These are phyloP conservation scores for Drosophila meridionalis DNA, from an alignment of 2,888 invertebrate genomes.

Conservation along the genomic window DNA sequence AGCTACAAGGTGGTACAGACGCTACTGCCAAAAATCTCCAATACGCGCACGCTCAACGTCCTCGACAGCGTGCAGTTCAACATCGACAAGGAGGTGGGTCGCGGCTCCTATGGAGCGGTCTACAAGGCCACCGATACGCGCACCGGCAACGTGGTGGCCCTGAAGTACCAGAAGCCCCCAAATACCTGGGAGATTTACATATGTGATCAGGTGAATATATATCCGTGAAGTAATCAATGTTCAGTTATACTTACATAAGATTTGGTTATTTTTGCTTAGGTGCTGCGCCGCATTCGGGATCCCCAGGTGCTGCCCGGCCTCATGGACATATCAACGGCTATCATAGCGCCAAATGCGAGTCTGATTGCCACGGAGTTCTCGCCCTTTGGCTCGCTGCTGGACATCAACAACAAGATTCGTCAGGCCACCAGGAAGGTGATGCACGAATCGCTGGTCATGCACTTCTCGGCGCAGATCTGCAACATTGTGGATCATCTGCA, in stretches of 20 bases:
- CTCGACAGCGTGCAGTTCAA: conserved; percentile 87
- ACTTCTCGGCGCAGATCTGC: conserved; percentile 94
- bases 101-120: conserved; percentile 95
- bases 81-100: conserved; percentile 92
- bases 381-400: conserved; percentile 92
- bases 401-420: conserved; percentile 91
- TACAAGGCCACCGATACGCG: conserved; percentile 86
- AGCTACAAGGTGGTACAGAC: conserved; percentile 87
- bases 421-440: conserved; percentile 90
- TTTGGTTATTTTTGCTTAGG: conserved; percentile 47
- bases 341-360: conserved; percentile 93
- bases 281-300: conserved; percentile 84
- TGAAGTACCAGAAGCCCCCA: conserved; percentile 95
- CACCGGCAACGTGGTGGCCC: conserved; percentile 87
- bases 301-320: conserved; percentile 88
- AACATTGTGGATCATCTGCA: conserved; percentile 94
- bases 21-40: conserved; percentile 88
- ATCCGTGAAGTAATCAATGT: neutral
- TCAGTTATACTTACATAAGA: too few species aligned
- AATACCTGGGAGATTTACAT: conserved; percentile 98
- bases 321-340: conserved; percentile 92
- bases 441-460: conserved; percentile 91
- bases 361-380: conserved; percentile 94
- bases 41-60: conserved; percentile 86
- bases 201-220: conserved; percentile 85